Conservation (phyloP, 2,113 vertebrate genomes). For the Saguinus imperator region DNA sequence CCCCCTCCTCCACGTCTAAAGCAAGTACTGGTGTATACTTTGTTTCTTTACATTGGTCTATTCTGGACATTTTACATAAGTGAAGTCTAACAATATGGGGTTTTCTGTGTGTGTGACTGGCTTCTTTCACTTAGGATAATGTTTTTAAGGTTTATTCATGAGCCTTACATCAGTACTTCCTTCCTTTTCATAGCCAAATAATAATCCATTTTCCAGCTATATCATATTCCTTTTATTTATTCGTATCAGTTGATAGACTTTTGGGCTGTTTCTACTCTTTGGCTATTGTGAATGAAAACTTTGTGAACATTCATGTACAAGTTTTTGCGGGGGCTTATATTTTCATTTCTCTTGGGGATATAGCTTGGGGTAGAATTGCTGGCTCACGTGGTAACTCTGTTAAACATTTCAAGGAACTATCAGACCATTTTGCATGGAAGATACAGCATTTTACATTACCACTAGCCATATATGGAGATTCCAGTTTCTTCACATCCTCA, state of each 20-base stretch:
- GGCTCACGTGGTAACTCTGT: background rate
- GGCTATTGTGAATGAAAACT: background rate
- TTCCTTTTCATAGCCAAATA: background rate
- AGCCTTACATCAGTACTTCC: background rate
- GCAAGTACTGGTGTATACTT: background rate
- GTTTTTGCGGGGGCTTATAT: background rate
- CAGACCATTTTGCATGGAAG: background rate
- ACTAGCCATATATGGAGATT: background rate
- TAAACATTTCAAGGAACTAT: slow-evolving; percentile 14
- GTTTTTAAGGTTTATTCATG: background rate
- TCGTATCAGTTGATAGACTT: background rate
- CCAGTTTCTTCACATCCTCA: background rate
- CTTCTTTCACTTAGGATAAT: background rate
- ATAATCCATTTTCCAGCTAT: background rate
- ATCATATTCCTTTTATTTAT: background rate
- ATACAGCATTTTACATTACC: background rate
- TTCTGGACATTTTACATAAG: background rate
- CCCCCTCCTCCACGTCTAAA: background rate
- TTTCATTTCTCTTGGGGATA: background rate
- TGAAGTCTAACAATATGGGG: background rate
- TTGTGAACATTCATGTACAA: background rate
- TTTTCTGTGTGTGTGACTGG: background rate
- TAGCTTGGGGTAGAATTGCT: background rate
- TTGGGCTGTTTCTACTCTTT: background rate
- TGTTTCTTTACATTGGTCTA: background rate